Evolutionary conservation across 2,888 invertebrate genomes (phyloP), one percentile per base, ranked within the genome.

Genomic region (Endotricha flammealis): DNA sequence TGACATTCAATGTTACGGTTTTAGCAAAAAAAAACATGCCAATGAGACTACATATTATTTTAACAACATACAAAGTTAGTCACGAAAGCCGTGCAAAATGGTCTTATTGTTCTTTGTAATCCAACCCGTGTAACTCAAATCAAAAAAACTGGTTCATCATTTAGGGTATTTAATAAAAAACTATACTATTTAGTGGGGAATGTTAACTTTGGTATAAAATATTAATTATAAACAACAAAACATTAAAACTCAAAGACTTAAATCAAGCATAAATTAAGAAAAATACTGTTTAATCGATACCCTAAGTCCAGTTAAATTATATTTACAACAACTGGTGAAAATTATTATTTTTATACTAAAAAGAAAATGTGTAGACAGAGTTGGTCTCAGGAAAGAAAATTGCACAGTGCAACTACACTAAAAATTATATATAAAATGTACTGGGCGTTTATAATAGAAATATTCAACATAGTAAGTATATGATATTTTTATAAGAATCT

Each of bases 181-280:
- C 75, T 83, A 83, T 57, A 61, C 82, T 85, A 85, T 81, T 72
- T 82, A 85, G 83, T 89, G 88, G 90, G 91, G 91, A 91, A 91
- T 91, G 90, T 91, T 90, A 90, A 90, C 91, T 91, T 91, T 91
- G 91, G 91, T 90, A 91, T 90, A 86, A 85, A 85, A 85, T 83
- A 83, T 82, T 83, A 85, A 80, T 82, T 76, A 78, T 77, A 79
- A 76, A 76, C 78, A 85, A 86, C 85, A 83, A 81, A 85, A 85
- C 79, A 69, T 79, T 76, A 70, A 78, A 75, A 78, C 66, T 72
- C 75, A 80, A 74, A 80, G 70, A 65, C 81, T 82, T 82, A 85
- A 53, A 77, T 70, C 67, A 80, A 74, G 68, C 66, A 86, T 86
- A 86, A 86, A 83, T 86, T 85, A 85, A 65, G 69, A 69, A 72